phyloP scores from a whole-genome alignment of 2,113 vertebrate species.

The Elgaria multicarinata region DNA sequence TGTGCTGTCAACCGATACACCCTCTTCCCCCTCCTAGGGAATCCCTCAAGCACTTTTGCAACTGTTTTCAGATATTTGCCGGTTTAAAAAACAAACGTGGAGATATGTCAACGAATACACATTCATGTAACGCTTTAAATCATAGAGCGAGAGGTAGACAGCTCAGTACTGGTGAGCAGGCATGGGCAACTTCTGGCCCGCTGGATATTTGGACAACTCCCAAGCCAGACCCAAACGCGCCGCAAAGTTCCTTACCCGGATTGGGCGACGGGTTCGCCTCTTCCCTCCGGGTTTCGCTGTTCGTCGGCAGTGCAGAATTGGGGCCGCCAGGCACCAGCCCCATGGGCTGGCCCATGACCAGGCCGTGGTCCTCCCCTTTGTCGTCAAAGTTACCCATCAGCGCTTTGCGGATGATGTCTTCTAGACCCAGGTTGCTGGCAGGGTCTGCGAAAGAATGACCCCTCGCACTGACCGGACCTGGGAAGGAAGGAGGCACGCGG shows the following conservation, averaged over 20 bases:
- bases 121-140: too few species aligned
- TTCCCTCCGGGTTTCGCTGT: slow-evolving; percentile 83
- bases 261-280: slow-evolving; percentile 92
- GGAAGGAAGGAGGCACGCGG: slow-evolving; percentile 2
- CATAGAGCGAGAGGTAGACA: too few species aligned
- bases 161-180: too few species aligned
- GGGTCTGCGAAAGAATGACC: slow-evolving; percentile 95
- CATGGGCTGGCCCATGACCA: slow-evolving; percentile 78
- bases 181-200: too few species aligned
- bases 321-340: slow-evolving; percentile 72
- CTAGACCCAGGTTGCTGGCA: slow-evolving; percentile 94
- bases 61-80: too few species aligned
- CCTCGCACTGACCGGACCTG: slow-evolving; percentile 91
- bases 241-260: slow-evolving; percentile 77
- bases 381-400: slow-evolving; percentile 97
- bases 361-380: slow-evolving; percentile 90
- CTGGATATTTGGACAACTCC: too few species aligned
- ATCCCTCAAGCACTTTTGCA: too few species aligned
- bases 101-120: too few species aligned
- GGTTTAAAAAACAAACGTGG: too few species aligned
- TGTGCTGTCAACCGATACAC: too few species aligned
- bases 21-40: too few species aligned
- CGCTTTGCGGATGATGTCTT: slow-evolving; percentile 98
- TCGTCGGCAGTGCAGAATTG: slow-evolving; percentile 65
- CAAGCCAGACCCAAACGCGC: neutral